phyloP scores from a whole-genome alignment of 2,797 vertebrate genomes.

The Macropus fuliginosus region DNA sequence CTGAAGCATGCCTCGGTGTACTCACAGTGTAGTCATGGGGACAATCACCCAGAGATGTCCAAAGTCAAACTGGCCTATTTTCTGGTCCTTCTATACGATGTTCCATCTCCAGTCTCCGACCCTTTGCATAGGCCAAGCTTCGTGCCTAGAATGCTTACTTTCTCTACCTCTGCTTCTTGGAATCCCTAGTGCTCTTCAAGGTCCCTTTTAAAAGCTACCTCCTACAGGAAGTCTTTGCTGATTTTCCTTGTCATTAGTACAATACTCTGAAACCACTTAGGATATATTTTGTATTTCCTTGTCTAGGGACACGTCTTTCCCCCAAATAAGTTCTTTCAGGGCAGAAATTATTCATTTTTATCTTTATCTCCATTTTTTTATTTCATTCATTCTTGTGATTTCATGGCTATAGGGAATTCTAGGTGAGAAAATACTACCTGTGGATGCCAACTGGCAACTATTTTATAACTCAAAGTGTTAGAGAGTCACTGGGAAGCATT shows the following conservation, averaged over 20 bases:
- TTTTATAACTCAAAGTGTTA: background rate
- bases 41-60: background rate
- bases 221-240: background rate
- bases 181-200: background rate
- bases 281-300: background rate
- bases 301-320: background rate
- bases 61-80: background rate
- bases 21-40: background rate
- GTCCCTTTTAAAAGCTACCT: background rate
- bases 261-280: background rate
- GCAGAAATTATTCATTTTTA: background rate
- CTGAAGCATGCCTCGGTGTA: background rate
- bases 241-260: background rate
- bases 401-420: background rate
- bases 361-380: background rate
- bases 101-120: background rate
- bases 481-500: background rate
- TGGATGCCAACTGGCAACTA: background rate
- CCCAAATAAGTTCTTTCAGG: background rate
- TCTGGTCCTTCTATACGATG: background rate
- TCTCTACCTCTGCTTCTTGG: background rate
- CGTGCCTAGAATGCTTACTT: background rate
- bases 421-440: background rate
- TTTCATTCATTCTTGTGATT: background rate
- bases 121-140: background rate